A percentile compares a stretch with the other conserved stretches of the same genome.
phyloP scores from a whole-genome alignment of 2,888 invertebrate genomes.

The Nymphalis urticae region DNA sequence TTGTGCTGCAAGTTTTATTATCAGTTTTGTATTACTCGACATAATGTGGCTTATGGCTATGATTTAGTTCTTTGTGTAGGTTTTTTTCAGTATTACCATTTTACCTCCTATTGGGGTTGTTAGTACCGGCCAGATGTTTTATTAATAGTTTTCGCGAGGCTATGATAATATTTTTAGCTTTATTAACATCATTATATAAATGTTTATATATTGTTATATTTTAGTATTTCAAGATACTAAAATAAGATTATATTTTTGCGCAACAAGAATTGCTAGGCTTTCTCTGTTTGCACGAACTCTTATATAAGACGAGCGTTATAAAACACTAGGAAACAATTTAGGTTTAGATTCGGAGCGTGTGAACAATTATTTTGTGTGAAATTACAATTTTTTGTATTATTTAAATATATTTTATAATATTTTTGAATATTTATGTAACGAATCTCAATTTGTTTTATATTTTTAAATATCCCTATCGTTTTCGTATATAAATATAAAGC shows the following conservation, averaged over 20 bases:
- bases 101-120: conserved; percentile 16
- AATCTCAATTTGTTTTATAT: conserved; percentile 10
- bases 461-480: background rate
- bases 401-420: conserved; percentile 3
- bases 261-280: conserved; percentile 20
- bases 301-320: background rate
- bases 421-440: background rate
- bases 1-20: background rate
- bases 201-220: conserved; percentile 34
- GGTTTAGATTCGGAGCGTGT: conserved; percentile 11
- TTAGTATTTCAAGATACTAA: conserved; percentile 15
- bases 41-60: conserved; percentile 29
- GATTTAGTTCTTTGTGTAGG: conserved; percentile 21
- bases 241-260: conserved; percentile 19
- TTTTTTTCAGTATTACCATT: conserved; percentile 38
- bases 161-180: conserved; percentile 36
- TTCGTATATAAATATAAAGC: background rate
- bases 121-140: conserved; percentile 1
- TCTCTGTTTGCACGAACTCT: conserved; percentile 15
- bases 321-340: conserved; percentile 10
- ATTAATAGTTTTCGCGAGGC: conserved; percentile 30
- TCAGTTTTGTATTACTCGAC: background rate
- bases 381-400: background rate
- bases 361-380: conserved; percentile 15
- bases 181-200: conserved; percentile 26